Evolutionary conservation across 2,113 vertebrate genomes (phyloP).

Genomic region (Cathartes aura): DNA sequence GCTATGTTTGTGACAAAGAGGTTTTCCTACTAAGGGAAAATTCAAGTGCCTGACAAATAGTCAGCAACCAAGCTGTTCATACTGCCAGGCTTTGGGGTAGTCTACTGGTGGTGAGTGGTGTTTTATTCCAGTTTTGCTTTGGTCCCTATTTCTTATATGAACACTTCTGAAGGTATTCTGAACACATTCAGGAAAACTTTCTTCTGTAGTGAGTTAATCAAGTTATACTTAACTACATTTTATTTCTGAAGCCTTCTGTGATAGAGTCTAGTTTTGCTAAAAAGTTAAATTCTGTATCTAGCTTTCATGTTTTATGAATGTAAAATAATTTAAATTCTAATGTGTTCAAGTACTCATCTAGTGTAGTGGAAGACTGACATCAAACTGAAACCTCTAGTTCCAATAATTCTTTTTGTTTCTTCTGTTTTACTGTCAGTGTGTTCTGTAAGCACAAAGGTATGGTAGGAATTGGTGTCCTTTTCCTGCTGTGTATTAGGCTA

Average conservation of each 20-base stretch:
- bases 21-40: background rate
- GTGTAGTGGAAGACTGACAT: constrained; percentile 2
- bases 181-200: background rate
- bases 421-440: background rate
- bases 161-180: background rate
- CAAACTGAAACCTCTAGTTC: constrained; percentile 38
- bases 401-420: background rate
- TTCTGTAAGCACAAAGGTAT: background rate
- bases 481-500: background rate
- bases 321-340: constrained; percentile 48
- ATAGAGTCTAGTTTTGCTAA: constrained; percentile 9
- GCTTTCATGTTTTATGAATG: constrained; percentile 37
- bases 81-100: background rate
- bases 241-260: background rate
- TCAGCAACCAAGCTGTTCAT: background rate
- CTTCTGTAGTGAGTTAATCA: background rate
- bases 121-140: background rate
- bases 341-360: constrained; percentile 47
- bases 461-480: background rate
- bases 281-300: constrained; percentile 37
- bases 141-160: background rate
- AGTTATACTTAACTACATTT: background rate
- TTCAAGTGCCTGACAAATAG: background rate
- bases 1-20: background rate
- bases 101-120: background rate